Evolutionary conservation across 1,140 invertebrate genomes (phyloP).

Genomic region (Macrotrachela quadricornifera): DNA sequence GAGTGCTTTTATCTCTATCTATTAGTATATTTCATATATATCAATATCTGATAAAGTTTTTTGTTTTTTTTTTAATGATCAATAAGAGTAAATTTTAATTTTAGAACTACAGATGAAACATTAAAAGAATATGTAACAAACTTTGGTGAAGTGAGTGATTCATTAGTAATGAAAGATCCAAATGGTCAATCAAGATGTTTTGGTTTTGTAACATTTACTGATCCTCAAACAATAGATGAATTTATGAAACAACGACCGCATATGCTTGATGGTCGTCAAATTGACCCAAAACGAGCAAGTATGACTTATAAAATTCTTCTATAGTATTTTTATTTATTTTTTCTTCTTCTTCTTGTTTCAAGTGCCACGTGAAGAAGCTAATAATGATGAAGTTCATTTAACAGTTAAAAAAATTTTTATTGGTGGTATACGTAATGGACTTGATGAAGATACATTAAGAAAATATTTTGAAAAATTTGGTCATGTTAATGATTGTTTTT

Average conservation of each 20-base stretch:
- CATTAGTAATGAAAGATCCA: slow-evolving; percentile 18
- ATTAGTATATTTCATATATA: too few relatives aligned
- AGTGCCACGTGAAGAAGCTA: slow-evolving; percentile 45
- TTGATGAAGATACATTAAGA: slow-evolving; percentile 10
- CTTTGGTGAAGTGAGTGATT: not conserved
- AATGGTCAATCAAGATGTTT: slow-evolving; percentile 17
- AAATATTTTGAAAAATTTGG: slow-evolving; percentile 16
- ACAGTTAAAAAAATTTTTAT: slow-evolving; percentile 86
- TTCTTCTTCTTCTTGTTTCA: not conserved
- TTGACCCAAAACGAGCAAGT: slow-evolving; percentile 78
- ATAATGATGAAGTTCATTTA: slow-evolving; percentile 63
- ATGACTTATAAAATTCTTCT: slow-evolving; percentile 49
- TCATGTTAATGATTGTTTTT: slow-evolving; percentile 12
- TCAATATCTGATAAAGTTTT: too few relatives aligned
- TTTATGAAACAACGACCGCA: slow-evolving; percentile 57
- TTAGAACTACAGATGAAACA: slow-evolving; percentile 1
- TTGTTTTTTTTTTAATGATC: too few relatives aligned
- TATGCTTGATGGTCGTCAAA: slow-evolving; percentile 55
- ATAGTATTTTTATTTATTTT: too few relatives aligned
- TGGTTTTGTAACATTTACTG: slow-evolving; percentile 18
- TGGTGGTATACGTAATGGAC: slow-evolving; percentile 37
- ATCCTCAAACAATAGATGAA: slow-evolving; percentile 20
- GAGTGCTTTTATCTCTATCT: too few relatives aligned
- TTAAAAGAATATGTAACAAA: slow-evolving; percentile 3
- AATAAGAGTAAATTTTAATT: slow-evolving; percentile 1